A percentile compares a stretch with the other conserved stretches of the same genome.
phyloP scores from a whole-genome alignment of 1,140 invertebrate genomes.

The Fopius arisanus region DNA sequence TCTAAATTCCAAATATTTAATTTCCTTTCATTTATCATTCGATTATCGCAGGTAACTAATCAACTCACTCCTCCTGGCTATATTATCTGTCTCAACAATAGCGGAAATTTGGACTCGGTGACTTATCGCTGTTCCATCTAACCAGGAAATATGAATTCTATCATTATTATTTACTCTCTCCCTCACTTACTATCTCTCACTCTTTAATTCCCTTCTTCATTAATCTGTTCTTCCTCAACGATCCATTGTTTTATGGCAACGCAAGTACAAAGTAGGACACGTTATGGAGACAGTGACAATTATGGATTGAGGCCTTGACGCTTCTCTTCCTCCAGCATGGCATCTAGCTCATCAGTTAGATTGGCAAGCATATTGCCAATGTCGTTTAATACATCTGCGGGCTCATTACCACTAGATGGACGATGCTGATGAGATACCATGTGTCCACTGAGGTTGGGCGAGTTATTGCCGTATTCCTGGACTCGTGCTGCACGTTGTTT shows the following conservation, averaged over 20 bases:
- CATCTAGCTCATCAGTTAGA: constrained; percentile 91
- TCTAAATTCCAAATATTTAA: constrained; percentile 5
- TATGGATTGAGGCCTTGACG: constrained; percentile 74
- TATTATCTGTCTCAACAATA: neutral
- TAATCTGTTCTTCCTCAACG: neutral
- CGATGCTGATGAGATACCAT: constrained; percentile 38
- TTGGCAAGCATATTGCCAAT: constrained; percentile 97
- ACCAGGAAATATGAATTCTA: constrained; percentile 13
- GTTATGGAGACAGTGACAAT: constrained; percentile 37
- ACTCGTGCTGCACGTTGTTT: constrained; percentile 75
- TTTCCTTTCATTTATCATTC: neutral
- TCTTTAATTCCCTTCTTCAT: neutral
- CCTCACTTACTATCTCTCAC: neutral
- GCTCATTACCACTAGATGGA: constrained; percentile 65
- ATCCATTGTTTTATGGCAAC: constrained; percentile 42
- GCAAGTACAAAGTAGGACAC: constrained; percentile 37
- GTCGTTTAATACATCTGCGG: constrained; percentile 92
- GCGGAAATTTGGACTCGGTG: neutral
- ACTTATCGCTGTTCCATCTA: neutral
- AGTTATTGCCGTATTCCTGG: constrained; percentile 62
- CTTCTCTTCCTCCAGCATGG: constrained; percentile 93
- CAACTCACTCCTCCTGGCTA: constrained; percentile 4
- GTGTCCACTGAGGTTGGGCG: constrained; percentile 36
- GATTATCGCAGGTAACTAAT: neutral
- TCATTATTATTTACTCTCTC: neutral